These are phyloP conservation scores for Vanessa cardui DNA, from an alignment of 2,888 invertebrate species.

Conservation along the genomic window DNA sequence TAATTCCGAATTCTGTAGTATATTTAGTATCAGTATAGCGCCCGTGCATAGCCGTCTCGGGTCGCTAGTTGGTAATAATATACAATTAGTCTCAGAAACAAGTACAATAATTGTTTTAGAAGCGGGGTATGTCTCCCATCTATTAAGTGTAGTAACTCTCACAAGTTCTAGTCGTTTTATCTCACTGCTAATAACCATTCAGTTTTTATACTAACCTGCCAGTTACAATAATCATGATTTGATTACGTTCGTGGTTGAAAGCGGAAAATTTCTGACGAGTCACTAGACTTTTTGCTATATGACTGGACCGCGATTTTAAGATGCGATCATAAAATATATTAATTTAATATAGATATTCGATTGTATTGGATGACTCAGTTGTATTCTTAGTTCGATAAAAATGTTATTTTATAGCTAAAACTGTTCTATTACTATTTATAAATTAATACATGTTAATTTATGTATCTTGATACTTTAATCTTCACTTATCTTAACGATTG, in stretches of 20 bases:
- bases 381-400: too few species aligned
- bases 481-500: not conserved
- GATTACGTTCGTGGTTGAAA: conserved; percentile 17
- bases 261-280: conserved; percentile 7
- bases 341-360: not conserved
- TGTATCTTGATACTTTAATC: too few species aligned
- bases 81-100: too few species aligned
- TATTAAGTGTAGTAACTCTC: conserved; percentile 40
- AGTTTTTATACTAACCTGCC: conserved; percentile 43
- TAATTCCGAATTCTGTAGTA: too few species aligned
- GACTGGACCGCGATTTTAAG: not conserved
- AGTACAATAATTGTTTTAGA: not conserved
- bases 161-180: conserved; percentile 47
- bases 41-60: too few species aligned
- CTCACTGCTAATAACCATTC: conserved; percentile 44
- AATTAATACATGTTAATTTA: too few species aligned
- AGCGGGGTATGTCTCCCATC: not conserved
- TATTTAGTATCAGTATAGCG: too few species aligned
- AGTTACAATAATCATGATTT: conserved; percentile 33
- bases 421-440: too few species aligned
- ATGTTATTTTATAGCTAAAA: too few species aligned
- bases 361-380: too few species aligned
- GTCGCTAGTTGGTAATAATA: too few species aligned
- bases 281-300: not conserved
- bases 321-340: not conserved